These are phyloP conservation scores for Dryococelus australis DNA, from an alignment of 2,888 invertebrate species.

Conservation along the genomic window DNA sequence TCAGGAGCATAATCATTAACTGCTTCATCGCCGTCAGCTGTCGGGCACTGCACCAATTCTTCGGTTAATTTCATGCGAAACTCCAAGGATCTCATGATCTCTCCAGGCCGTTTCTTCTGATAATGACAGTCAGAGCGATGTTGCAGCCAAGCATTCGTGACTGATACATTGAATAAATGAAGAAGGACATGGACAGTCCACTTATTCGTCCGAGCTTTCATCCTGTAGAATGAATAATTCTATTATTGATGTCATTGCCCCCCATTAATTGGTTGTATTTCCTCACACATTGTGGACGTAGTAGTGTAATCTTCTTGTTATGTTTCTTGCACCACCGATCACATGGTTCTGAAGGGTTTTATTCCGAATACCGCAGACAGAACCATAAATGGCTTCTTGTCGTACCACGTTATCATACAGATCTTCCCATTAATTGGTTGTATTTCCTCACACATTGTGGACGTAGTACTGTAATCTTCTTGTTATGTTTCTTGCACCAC, in stretches of 20 bases:
- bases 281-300: background rate
- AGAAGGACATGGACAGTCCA: background rate
- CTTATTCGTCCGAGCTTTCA: background rate
- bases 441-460: background rate
- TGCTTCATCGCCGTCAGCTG: background rate
- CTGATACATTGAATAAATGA: background rate
- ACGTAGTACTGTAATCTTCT: background rate
- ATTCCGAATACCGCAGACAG: background rate
- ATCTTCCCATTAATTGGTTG: background rate
- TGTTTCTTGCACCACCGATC: background rate
- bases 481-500: background rate
- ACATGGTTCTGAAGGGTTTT: background rate
- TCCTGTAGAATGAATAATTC: background rate
- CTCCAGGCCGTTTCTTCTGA: background rate
- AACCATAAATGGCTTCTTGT: background rate
- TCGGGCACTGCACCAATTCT: background rate
- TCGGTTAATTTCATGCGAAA: background rate
- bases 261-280: background rate
- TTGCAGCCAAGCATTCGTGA: background rate
- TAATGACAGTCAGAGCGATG: background rate
- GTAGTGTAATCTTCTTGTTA: background rate
- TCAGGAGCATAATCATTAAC: background rate
- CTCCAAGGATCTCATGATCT: background rate
- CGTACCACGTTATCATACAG: background rate
- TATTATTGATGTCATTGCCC: background rate